Base-by-base conservation (phyloP, 2,113 vertebrate genomes). In the Cebus imitator region DNA sequence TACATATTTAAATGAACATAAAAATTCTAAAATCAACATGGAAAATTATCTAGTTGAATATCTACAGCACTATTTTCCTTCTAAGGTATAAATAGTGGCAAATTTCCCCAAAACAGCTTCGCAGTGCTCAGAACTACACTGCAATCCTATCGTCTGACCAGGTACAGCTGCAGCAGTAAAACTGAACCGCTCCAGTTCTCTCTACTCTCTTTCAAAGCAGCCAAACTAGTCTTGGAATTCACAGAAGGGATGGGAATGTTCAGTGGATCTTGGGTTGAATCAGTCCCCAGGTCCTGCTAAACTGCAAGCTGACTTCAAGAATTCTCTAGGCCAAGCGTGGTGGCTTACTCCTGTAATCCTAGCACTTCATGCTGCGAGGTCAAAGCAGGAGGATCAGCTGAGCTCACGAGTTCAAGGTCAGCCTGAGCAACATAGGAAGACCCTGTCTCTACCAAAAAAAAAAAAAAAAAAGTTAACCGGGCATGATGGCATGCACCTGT, bases 11-110 rank as follows among this genome's bases (percentile, higher is more conserved):
- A 68, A 84, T 43, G 91, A 80, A 90, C 16, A 92, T 23, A 58
- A 58, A 85, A 64, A 76, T 82, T 88, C 57, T 91, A 81, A 96
- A 95, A 85, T 81, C 84, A 95, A 83, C 57, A 91, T 73, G 25
- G 55, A 25, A 57, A 93, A 78, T 55, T n/a, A 88, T 57, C 25
- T 52, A 84, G 57, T 5, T 80, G 16, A 72, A 70, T 94, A 90
- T 48, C 85, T 58, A 87, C 16, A 88, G 85, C 40, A 88, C 30
- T 40, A 7, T 64, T 82, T 94, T 78, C 73, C 89, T 94, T 93
- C 40, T 78, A n/a, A 93, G 73, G 68, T 58, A 89, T 35, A 37
- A 55, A 58, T 64, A 92, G 86, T 25, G 52, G 73, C 73, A 91
- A 73, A 95, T 83, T 81, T 61, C 72, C 88, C 90, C 72, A 92